Evolutionary conservation across 2,888 invertebrate species (phyloP).

Genomic region (Psylliodes chrysocephalus): DNA sequence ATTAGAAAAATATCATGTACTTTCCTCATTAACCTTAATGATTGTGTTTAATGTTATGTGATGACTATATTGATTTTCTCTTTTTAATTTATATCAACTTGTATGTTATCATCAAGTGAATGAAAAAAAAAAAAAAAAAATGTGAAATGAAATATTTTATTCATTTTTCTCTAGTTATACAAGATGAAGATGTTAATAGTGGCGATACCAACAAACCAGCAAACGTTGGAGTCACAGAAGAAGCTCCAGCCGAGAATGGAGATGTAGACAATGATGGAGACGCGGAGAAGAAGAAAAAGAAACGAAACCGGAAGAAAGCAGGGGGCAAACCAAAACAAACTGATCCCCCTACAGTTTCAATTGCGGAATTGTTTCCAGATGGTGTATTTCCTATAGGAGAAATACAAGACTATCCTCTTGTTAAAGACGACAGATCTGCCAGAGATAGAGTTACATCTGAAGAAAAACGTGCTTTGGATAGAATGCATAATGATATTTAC

Average conservation of each 20-base stretch:
- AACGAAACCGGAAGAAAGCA: constrained; percentile 71
- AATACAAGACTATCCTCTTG: constrained; percentile 82
- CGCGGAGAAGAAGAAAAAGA: constrained; percentile 75
- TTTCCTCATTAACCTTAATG: too few relatives aligned
- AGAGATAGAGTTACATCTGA: constrained; percentile 86
- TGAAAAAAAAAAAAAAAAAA: too few relatives aligned
- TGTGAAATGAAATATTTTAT: too few relatives aligned
- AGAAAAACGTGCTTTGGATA: constrained; percentile 90
- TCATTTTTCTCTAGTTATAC: constrained; percentile 11
- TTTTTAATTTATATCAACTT: too few relatives aligned
- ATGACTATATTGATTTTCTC: too few relatives aligned
- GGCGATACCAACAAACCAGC: constrained; percentile 11
- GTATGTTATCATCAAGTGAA: too few relatives aligned
- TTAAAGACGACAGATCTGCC: constrained; percentile 85
- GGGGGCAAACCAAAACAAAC: constrained; percentile 73
- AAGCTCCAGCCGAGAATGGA: constrained; percentile 46
- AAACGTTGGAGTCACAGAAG: constrained; percentile 45
- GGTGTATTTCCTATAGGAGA: constrained; percentile 89
- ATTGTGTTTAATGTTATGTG: too few relatives aligned
- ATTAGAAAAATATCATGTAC: too few relatives aligned
- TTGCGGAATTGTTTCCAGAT: constrained; percentile 85
- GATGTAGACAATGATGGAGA: constrained; percentile 66
- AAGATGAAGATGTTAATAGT: constrained; percentile 17
- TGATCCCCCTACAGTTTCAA: constrained; percentile 87
- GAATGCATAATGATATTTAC: constrained; percentile 91